phyloP scores from a whole-genome alignment of 2,113 vertebrate species.

The Apaloderma vittatum region DNA sequence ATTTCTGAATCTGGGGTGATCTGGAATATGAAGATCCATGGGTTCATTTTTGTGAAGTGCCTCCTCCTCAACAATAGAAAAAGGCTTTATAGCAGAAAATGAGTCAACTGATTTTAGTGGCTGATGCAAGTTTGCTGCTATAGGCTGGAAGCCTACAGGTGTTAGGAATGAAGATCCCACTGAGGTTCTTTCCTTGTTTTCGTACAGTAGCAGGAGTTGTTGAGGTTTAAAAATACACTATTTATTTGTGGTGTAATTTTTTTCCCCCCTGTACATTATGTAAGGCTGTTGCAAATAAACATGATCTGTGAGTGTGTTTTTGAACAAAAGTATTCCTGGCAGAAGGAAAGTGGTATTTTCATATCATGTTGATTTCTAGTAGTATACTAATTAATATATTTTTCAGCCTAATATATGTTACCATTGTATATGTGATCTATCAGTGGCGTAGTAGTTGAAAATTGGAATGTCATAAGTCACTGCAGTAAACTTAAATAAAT shows the following conservation, averaged over 20 bases:
- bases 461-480: neutral
- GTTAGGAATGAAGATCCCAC: neutral
- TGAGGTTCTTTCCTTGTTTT: neutral
- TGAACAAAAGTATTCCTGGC: neutral
- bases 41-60: neutral
- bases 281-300: neutral
- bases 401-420: neutral
- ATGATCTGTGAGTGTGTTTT: neutral
- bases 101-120: neutral
- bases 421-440: neutral
- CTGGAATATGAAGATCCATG: neutral
- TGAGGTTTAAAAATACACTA: neutral
- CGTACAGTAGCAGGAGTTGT: neutral
- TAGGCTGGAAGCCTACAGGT: neutral
- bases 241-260: neutral
- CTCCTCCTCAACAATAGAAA: neutral
- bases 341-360: neutral
- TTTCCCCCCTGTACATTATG: rapidly evolving
- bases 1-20: neutral
- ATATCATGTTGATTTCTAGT: neutral
- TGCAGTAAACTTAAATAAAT: neutral
- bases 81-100: neutral
- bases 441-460: neutral
- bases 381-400: neutral
- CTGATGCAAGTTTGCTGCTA: neutral